Percentiles rank a stretch among this genome's conserved stretches.
These are phyloP conservation scores for Spilogale gracilis DNA, from an alignment of 2,113 vertebrate species.

Conservation along the genomic window DNA sequence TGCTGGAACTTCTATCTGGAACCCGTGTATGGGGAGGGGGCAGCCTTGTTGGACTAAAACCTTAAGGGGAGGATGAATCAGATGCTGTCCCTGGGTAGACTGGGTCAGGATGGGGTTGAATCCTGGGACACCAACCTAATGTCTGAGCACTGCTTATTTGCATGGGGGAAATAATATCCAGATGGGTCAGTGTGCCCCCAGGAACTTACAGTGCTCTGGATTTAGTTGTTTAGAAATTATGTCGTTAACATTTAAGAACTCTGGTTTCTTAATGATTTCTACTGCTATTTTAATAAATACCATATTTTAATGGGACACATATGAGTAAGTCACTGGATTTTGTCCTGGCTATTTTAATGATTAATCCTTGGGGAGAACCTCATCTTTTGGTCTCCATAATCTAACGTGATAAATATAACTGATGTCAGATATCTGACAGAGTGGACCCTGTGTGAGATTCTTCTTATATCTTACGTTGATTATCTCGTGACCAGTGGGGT, in stretches of 20 bases:
- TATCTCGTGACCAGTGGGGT: neutral
- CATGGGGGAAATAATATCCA: neutral
- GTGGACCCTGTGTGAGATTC: neutral
- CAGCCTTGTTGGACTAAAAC: neutral
- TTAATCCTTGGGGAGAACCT: neutral
- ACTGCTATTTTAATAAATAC: neutral
- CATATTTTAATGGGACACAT: neutral
- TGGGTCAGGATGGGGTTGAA: neutral
- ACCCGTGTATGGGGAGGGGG: neutral
- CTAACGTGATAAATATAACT: neutral
- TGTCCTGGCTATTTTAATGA: neutral
- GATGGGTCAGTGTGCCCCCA: neutral
- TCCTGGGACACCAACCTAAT: neutral
- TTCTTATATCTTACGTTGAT: neutral
- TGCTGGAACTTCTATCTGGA: neutral
- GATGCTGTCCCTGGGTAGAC: neutral
- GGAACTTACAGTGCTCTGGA: neutral
- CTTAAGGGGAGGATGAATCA: neutral
- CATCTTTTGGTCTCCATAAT: neutral
- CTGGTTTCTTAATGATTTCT: constrained; percentile 5
- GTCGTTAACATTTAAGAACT: neutral
- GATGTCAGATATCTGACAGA: neutral
- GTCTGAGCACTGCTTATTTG: neutral
- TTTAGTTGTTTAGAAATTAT: neutral
- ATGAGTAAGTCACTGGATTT: neutral